A percentile compares a stretch with the other conserved stretches of the same genome.
These are phyloP conservation scores for Acleris literana DNA, from an alignment of 2,888 invertebrate species.

Conservation along the genomic window DNA sequence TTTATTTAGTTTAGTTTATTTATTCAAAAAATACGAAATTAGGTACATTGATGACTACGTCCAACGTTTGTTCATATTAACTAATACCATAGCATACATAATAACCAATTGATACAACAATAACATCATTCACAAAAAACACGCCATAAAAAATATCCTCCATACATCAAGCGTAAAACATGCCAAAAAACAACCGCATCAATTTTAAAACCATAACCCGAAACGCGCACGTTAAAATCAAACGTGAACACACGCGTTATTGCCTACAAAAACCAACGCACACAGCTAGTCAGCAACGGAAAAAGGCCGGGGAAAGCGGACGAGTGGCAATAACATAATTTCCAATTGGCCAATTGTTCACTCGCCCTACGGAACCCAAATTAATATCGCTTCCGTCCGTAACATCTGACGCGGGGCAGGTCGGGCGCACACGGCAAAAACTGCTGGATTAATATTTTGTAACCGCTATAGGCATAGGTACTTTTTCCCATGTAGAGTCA, in stretches of 20 bases:
- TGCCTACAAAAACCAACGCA: conserved; percentile 22
- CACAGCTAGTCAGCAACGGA: conserved; percentile 13
- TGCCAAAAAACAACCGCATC: not conserved
- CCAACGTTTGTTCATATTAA: too few relatives aligned
- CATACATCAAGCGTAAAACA: not conserved
- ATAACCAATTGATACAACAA: too few relatives aligned
- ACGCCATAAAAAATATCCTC: too few relatives aligned
- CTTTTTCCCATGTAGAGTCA: too few relatives aligned
- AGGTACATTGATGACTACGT: too few relatives aligned
- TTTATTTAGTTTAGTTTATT: too few relatives aligned
- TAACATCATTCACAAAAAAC: too few relatives aligned
- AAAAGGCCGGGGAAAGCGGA: conserved; percentile 26
- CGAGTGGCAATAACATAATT: conserved; percentile 32
- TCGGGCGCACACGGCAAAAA: conserved; percentile 1
- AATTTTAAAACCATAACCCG: not conserved
- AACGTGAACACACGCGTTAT: conserved; percentile 22
- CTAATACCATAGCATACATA: too few relatives aligned
- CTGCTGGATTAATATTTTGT: not conserved
- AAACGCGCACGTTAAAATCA: conserved; percentile 7
- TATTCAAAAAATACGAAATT: too few relatives aligned
- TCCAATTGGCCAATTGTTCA: conserved; percentile 61
- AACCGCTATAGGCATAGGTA: too few relatives aligned
- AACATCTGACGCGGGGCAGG: conserved; percentile 59
- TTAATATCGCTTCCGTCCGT: conserved; percentile 73
- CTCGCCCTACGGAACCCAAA: conserved; percentile 66